These are phyloP conservation scores for Zaprionus nigranus DNA, from an alignment of 1,140 invertebrate genomes.

Conservation along the genomic window DNA sequence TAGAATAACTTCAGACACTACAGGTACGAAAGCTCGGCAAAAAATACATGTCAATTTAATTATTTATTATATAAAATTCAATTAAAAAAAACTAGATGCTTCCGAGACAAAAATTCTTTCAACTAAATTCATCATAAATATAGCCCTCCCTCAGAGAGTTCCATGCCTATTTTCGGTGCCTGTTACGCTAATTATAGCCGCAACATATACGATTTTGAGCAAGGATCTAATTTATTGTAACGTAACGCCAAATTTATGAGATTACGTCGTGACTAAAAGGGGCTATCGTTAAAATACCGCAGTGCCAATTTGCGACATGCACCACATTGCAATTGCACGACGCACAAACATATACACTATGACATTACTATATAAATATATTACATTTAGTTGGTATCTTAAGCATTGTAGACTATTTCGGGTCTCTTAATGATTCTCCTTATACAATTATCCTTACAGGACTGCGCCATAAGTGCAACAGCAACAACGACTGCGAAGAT, in stretches of 20 bases:
- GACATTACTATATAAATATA: too few species aligned
- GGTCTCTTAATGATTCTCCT: neutral
- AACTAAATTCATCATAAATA: too few species aligned
- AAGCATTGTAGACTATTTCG: neutral
- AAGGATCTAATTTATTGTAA: constrained; percentile 36
- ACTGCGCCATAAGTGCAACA: constrained; percentile 85
- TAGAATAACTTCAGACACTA: too few species aligned
- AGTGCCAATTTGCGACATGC: constrained; percentile 76
- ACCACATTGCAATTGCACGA: constrained; percentile 48
- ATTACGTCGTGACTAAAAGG: constrained; percentile 67
- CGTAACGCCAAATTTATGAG: constrained; percentile 65
- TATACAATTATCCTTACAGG: constrained; percentile 69
- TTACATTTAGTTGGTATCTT: neutral
- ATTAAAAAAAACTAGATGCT: too few species aligned
- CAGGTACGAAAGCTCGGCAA: too few species aligned
- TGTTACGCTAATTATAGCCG: neutral
- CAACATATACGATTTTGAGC: neutral
- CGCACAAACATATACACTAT: constrained; percentile 21
- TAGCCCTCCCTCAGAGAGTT: neutral
- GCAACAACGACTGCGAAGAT: constrained; percentile 86
- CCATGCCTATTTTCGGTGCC: neutral
- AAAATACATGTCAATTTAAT: too few species aligned
- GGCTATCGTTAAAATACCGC: constrained; percentile 44
- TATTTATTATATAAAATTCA: too few species aligned
- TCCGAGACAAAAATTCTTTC: too few species aligned